Conservation (phyloP, 2,113 vertebrate genomes). For the Leptobrachium ailaonicum region DNA sequence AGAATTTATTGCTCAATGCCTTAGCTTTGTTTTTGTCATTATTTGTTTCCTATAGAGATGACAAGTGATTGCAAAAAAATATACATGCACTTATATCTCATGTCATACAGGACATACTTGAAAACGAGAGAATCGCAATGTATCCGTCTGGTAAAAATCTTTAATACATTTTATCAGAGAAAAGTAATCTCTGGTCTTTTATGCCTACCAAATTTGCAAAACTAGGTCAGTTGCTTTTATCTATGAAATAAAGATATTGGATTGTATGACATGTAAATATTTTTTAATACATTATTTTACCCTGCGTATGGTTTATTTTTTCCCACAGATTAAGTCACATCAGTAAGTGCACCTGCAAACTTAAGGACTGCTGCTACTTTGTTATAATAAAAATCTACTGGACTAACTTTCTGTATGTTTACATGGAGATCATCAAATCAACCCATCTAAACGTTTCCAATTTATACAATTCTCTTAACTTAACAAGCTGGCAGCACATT, state of each 20-base stretch:
- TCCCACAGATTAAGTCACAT: constrained; percentile 46
- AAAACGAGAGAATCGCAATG: no score
- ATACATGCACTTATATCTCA: background rate
- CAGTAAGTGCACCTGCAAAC: constrained; percentile 48
- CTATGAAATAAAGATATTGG: background rate
- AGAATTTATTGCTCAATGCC: no score
- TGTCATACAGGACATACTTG: no score
- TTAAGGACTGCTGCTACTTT: constrained; percentile 60
- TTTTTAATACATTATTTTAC: constrained; percentile 49
- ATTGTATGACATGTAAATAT: constrained; percentile 19
- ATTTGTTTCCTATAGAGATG: no score
- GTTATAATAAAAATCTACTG: constrained; percentile 57
- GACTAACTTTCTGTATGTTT: constrained; percentile 59
- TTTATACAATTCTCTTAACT: constrained; percentile 69
- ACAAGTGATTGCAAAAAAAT: background rate
- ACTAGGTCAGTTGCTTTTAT: background rate
- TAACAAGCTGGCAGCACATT: constrained; percentile 78
- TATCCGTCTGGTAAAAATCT: no score
- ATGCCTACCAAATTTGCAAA: background rate
- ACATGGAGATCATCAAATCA: constrained; percentile 57
- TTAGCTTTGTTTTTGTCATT: no score
- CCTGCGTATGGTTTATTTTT: constrained; percentile 53
- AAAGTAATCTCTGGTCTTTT: background rate
- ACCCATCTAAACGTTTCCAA: constrained; percentile 58
- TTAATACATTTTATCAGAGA: background rate